Evolutionary conservation across 2,888 invertebrate species (phyloP).

Genomic region (Siphonodentalium dalli): DNA sequence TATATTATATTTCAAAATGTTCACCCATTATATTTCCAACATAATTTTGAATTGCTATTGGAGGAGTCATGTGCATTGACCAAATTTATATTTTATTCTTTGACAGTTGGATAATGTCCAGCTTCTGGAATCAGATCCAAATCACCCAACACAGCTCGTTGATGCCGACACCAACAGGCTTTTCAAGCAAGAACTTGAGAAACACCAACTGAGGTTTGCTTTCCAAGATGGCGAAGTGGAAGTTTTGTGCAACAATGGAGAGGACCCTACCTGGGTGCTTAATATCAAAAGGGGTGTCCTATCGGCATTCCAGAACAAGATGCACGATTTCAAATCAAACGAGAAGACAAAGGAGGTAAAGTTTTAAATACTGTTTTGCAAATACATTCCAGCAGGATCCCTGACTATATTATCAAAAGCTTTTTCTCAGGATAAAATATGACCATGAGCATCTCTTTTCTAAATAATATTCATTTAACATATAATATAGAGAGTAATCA

Average conservation of each 20-base stretch:
- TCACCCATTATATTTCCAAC: too few relatives aligned
- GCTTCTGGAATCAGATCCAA: slow-evolving; percentile 58
- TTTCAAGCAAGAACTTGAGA: slow-evolving; percentile 72
- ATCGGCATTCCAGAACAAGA: slow-evolving; percentile 87
- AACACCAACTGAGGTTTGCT: slow-evolving; percentile 77
- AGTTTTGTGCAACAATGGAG: slow-evolving; percentile 79
- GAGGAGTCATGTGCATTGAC: too few relatives aligned
- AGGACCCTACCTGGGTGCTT: slow-evolving; percentile 81
- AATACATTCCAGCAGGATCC: too few relatives aligned
- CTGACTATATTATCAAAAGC: too few relatives aligned
- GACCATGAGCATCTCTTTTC: too few relatives aligned
- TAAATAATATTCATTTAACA: too few relatives aligned
- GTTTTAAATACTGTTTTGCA: too few relatives aligned
- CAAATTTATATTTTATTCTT: slow-evolving; percentile 6
- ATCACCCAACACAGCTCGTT: slow-evolving; percentile 21
- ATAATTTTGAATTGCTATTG: too few relatives aligned
- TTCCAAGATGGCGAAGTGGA: slow-evolving; percentile 81
- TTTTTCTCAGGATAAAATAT: too few relatives aligned
- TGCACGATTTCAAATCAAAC: slow-evolving; percentile 79
- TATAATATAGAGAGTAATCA: too few relatives aligned
- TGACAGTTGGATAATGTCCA: slow-evolving; percentile 59
- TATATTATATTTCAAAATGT: too few relatives aligned
- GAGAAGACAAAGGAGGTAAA: slow-evolving; percentile 45
- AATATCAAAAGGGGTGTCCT: slow-evolving; percentile 91
- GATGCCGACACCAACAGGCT: slow-evolving; percentile 27